Conservation (phyloP, 23 tunicate species). For the Trididemnum miniatum region DNA sequence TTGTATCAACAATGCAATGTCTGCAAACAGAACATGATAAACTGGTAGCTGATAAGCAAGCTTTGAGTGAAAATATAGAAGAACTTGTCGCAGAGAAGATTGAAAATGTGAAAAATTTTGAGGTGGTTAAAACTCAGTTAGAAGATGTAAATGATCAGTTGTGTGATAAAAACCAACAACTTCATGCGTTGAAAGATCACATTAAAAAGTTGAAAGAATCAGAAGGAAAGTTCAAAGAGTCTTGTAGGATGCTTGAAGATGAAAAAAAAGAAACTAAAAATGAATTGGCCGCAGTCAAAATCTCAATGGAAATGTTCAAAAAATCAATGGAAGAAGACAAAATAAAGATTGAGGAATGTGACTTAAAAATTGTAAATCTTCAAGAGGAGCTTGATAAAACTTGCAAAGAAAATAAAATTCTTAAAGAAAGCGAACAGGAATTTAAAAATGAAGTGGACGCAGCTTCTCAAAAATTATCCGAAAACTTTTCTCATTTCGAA, state of each 20-base stretch:
- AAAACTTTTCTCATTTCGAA: no score
- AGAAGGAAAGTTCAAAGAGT: constrained; percentile 25
- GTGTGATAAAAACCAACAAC: constrained; percentile 44
- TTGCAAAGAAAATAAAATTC: no score
- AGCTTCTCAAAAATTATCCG: no score
- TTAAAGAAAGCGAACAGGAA: no score
- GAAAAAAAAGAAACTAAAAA: constrained; percentile 42
- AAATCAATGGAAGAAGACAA: constrained; percentile 7
- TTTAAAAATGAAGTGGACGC: no score
- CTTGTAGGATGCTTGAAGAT: background rate
- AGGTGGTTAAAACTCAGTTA: constrained; percentile 31
- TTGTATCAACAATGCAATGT: constrained; percentile 64
- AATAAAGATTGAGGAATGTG: background rate
- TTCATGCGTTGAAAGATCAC: constrained; percentile 58
- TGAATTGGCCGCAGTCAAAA: constrained; percentile 70
- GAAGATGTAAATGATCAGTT: constrained; percentile 51
- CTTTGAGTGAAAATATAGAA: background rate
- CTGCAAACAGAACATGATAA: constrained; percentile 50
- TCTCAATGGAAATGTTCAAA: constrained; percentile 58
- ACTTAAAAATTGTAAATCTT: background rate
- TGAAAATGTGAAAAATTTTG: constrained; percentile 21
- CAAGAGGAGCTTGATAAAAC: background rate
- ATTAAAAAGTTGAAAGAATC: constrained; percentile 55
- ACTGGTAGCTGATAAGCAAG: constrained; percentile 17
- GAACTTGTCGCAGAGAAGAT: background rate